Base-by-base conservation (phyloP, 2,113 vertebrate genomes). In the Sinocyclocheilus anshuiensis region DNA sequence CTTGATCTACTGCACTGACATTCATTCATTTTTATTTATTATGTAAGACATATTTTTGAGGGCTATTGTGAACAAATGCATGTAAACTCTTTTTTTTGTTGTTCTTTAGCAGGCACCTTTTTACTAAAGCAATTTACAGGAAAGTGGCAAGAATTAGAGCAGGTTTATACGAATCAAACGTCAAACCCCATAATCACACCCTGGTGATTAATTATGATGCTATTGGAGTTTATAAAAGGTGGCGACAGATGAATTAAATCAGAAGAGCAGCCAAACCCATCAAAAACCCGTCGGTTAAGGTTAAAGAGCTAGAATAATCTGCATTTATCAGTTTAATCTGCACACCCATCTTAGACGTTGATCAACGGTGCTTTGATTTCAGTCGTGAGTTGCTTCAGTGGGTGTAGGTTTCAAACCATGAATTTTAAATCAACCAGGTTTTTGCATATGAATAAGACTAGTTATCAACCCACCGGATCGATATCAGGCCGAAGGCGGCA, bases 171-270 rank as follows among this genome's bases (percentile, higher is more conserved):
- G 26, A 39, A 39, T 16, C 8, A 42, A 36, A 61, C 36, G 20
- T 7, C 39, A 65, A 26, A 50, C 61, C 1, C 24, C 26, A 6
- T 24, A 3, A 7, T 26, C 77, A 57, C 80, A 55, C 77, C 71
- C 67, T 74, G 33, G 61, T 72, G 65, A 69, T 81, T 67, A 53
- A 82, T 71, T 50, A 69, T 81, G 24, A 81, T 65, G 79, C 59
- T 12, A 10, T 67, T 67, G 13, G 79, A 48, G 79, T 67, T 67
- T 67, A 65, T 81, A 67, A 81, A 42, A 77, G 63, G 42, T 50
- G 63, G 42, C 18, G 80, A 82, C 63, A 33, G 63, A 69, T 33
- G 78, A 65, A 26, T 45, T 33, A 50, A 69, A 53, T 20, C 29
- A 26, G 22, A 50, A 29, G 15, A 45, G 42, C 7, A 15, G 65